Base-by-base conservation (phyloP, 2,888 invertebrate genomes). In the Cheilosia pagana region DNA sequence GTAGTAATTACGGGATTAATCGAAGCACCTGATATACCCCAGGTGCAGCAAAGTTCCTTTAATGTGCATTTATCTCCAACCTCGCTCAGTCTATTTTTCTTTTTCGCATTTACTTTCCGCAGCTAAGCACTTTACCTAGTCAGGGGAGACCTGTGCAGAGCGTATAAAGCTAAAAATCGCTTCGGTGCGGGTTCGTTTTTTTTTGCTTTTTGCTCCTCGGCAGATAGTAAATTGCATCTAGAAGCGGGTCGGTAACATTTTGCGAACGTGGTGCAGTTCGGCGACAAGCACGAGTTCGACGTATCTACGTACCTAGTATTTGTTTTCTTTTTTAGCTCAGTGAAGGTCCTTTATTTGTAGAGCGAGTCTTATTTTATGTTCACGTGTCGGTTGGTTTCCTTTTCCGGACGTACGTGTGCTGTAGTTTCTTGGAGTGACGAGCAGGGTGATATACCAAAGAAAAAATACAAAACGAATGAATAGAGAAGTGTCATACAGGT, bases 1-100 rank as follows among this genome's bases (percentile, higher is more conserved):
- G 59, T 55, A 79, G 85, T 85, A 85, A 85, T 85, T 85, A 85
- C 79, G 85, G 85, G 75, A 85, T 85, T 85, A 85, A 85, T 85
- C 79, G 85, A 79, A 85, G 79, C 85, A 85, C 85, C 85, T 85
- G 85, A 85, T 85, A 85, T 60, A 79, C 70, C 70, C 71, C 75
- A 57, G 85, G 74, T 85, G 85, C 75, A 75, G 65, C 21, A 75
- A 70, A 83, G 75, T 79, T 79, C 75, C 65, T 65, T 79, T 79
- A 68, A 74, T 78, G 79, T 74, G 78, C 79, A 85, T 85, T 79
- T 79, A 53, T 41, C 55, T 76, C 21, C 65, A 16, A 52, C 53
- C 25, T 39, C 45, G 55, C 55, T 43, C 7, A n/a, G 12, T 43
- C 21, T 23, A 28, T 68, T n/a, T 41, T 53, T 48, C n/a, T 60